These are phyloP conservation scores for Thalassaphorura encarpata DNA, from an alignment of 1,140 invertebrate genomes.

Conservation along the genomic window DNA sequence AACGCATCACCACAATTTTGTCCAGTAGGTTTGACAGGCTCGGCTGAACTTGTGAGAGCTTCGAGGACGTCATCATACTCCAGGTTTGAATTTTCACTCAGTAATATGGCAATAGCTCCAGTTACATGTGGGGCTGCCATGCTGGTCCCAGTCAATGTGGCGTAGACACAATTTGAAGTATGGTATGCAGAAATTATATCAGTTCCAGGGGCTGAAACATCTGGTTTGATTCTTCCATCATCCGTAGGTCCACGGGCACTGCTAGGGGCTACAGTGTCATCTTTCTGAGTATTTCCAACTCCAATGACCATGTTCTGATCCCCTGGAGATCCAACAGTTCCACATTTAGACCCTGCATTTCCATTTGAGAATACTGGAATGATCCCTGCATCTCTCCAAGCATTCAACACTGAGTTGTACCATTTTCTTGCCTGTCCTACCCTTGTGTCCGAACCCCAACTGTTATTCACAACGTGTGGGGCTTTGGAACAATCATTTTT, in stretches of 20 bases:
- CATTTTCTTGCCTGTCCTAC: constrained; percentile 1
- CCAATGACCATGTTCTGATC: constrained; percentile 5
- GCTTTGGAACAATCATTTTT: constrained; percentile 16
- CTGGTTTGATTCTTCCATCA: constrained; percentile 9
- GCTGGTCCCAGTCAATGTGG: background rate
- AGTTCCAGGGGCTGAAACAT: constrained; percentile 10
- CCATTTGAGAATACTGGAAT: constrained; percentile 16
- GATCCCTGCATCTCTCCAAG: constrained; percentile 12
- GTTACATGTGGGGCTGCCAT: constrained; percentile 18
- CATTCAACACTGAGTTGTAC: constrained; percentile 6
- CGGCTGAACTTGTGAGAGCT: background rate
- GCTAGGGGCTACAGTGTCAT: background rate
- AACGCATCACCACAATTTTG: background rate
- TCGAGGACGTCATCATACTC: background rate
- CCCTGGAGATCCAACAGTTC: constrained; percentile 6
- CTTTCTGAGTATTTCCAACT: background rate
- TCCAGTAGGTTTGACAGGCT: background rate
- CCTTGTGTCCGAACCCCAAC: too few species aligned
- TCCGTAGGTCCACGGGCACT: constrained; percentile 5
- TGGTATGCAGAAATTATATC: background rate
- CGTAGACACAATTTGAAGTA: background rate
- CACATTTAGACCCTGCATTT: constrained; percentile 16
- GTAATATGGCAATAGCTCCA: constrained; percentile 4
- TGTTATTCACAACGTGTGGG: constrained; percentile 18
- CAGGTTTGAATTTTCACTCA: constrained; percentile 4